These are phyloP conservation scores for Pardalotus punctatus DNA, from an alignment of 2,113 vertebrate species.

Conservation along the genomic window DNA sequence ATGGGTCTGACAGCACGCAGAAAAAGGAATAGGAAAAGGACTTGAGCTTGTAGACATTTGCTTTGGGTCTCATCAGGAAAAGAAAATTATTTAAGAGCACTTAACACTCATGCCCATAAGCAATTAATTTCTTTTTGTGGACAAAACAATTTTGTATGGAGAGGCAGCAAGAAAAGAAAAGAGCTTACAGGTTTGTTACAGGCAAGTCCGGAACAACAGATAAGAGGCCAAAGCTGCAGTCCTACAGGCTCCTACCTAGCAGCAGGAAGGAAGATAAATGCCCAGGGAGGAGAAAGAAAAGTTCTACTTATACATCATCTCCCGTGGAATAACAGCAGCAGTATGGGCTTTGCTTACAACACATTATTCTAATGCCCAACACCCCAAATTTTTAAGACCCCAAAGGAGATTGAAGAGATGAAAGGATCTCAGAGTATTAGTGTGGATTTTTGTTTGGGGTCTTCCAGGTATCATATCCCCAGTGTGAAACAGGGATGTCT, in stretches of 20 bases:
- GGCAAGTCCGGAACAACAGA: not conserved
- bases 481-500: not conserved
- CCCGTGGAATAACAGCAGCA: not conserved
- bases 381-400: not conserved
- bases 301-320: not conserved
- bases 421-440: not conserved
- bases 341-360: not conserved
- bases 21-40: not conserved
- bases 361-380: not conserved
- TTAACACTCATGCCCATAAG: not conserved
- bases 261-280: not conserved
- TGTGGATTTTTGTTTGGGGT: not conserved
- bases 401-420: not conserved
- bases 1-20: not conserved
- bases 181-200: not conserved
- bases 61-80: not conserved
- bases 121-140: not conserved
- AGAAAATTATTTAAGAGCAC: not conserved
- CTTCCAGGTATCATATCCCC: not conserved
- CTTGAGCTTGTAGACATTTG: not conserved
- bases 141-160: not conserved
- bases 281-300: not conserved
- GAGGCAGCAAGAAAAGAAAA: not conserved
- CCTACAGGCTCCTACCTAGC: rapidly evolving
- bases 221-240: not conserved